Base-by-base conservation (phyloP, 2,888 invertebrate species). In the Elmis aenea region DNA sequence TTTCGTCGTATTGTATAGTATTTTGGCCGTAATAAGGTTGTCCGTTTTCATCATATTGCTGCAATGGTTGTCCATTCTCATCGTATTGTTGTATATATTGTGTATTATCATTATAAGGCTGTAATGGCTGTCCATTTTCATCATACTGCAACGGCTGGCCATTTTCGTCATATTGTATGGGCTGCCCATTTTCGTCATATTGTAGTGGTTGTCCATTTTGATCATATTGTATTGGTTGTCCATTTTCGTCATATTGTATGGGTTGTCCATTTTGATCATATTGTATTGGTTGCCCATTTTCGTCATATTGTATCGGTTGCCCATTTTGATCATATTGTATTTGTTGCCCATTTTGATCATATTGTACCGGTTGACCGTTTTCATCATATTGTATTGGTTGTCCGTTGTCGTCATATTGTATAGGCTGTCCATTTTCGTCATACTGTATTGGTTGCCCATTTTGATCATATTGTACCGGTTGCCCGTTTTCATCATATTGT, bases 141-240 rank as follows among this genome's bases (percentile, higher is more conserved):
- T 44, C 46, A 16, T 48, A 48, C 6, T 33, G 28, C 8, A 45
- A 21, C 1, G 36, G 21, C 18, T 40, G 43, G 2, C 45, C 51
- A 36, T 42, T 44, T 28, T 48, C 48, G 25, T 52, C 48, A 13
- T 48, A 49, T 22, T 51, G 46, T 15, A 51, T 18, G 1, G 33
- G 41, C 34, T 55, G 55, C 2, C 48, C 54, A 28, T 49, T 48
- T 33, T 49, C 50, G 29, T 54, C 56, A 23, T 54, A 58, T 12
- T 54, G 52, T 13, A 32, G 38, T 24, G 30, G 10, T 20, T 40
- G 43, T 2, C 45, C 51, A 36, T 41, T 44, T 28, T 48, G 47
- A 26, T 52, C 48, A 13, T 48, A 48, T 22, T 51, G 46, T 15
- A 51, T 18, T 1, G 34, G 40, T 36, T 55, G 55, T 3, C 48